These are phyloP conservation scores for Schizopygopsis pylzovi DNA, from an alignment of 2,797 vertebrate species.

Conservation along the genomic window DNA sequence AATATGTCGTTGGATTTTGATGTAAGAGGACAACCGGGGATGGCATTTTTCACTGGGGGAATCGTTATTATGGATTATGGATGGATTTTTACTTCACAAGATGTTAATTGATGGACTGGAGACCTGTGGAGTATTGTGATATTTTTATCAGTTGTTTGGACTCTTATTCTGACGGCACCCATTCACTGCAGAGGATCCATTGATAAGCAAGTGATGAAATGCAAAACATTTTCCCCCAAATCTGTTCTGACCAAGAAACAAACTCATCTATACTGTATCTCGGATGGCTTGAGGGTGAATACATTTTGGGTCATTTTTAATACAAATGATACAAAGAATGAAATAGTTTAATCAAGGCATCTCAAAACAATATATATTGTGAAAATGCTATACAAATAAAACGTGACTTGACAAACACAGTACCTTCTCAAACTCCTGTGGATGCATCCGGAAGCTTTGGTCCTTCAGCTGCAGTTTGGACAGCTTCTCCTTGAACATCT, in stretches of 20 bases:
- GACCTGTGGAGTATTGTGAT: background rate
- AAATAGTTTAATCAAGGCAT: background rate
- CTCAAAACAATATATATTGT: background rate
- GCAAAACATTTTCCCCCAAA: background rate
- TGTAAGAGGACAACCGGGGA: background rate
- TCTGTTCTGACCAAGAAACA: background rate
- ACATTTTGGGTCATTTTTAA: background rate
- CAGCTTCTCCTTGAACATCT: slow-evolving; percentile 72
- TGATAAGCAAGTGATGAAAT: background rate
- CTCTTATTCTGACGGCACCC: background rate
- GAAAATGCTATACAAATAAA: background rate
- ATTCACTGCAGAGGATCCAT: background rate
- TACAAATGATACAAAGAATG: too few species aligned
- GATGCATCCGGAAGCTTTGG: slow-evolving; percentile 72
- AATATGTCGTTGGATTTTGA: background rate
- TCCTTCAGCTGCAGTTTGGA: slow-evolving; percentile 55
- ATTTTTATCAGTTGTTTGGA: background rate
- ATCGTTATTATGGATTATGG: background rate
- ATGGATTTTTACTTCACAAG: background rate
- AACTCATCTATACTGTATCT: background rate
- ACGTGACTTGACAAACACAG: slow-evolving; percentile 20
- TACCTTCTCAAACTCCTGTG: slow-evolving; percentile 90
- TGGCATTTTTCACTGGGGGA: background rate
- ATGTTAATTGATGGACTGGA: background rate
- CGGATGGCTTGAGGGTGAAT: background rate